Conservation (phyloP, 2,888 invertebrate genomes). For the Amorpha juglandis region DNA sequence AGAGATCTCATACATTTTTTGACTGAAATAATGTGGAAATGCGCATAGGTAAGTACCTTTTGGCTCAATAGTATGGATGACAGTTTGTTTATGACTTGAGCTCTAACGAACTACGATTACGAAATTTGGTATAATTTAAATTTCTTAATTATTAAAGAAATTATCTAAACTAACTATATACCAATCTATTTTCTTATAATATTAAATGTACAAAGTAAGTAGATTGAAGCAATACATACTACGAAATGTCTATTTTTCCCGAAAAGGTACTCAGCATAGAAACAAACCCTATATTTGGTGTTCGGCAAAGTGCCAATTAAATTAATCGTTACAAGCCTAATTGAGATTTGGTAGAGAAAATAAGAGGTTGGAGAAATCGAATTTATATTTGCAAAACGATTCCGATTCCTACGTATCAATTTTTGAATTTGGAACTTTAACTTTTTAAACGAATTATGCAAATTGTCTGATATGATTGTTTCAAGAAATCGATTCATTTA, state of each 20-base stretch:
- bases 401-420: slow-evolving; percentile 68
- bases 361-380: slow-evolving; percentile 45
- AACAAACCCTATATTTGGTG: neutral
- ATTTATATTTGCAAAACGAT: slow-evolving; percentile 59
- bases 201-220: neutral
- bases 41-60: neutral
- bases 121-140: too few relatives aligned
- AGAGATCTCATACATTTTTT: neutral
- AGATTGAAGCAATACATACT: neutral
- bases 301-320: slow-evolving; percentile 3
- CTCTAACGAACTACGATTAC: too few relatives aligned
- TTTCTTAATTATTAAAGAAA: too few relatives aligned
- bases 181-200: neutral
- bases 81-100: too few relatives aligned
- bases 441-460: slow-evolving; percentile 50
- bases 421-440: slow-evolving; percentile 53
- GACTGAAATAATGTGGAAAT: neutral
- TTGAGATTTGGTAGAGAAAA: slow-evolving; percentile 46
- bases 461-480: slow-evolving; percentile 39
- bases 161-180: too few relatives aligned
- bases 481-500: slow-evolving; percentile 51
- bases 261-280: neutral
- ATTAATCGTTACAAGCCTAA: slow-evolving; percentile 18
- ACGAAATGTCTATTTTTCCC: neutral
- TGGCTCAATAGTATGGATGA: too few relatives aligned